A percentile compares a stretch with the other conserved stretches of the same genome.
These are phyloP conservation scores for Protophormia terraenovae DNA, from an alignment of 2,888 invertebrate species.

Conservation along the genomic window DNA sequence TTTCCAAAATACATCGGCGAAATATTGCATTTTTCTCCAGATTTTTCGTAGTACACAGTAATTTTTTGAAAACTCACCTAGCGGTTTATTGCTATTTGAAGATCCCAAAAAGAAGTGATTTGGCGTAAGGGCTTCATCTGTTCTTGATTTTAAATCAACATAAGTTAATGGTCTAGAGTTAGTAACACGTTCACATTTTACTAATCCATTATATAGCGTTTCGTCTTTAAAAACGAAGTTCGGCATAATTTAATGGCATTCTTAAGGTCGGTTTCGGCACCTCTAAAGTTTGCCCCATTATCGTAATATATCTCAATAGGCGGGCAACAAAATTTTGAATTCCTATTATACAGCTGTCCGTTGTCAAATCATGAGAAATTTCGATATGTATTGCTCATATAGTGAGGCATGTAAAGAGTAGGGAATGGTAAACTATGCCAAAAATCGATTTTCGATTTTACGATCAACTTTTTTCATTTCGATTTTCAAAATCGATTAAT, in stretches of 20 bases:
- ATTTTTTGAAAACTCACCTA: neutral
- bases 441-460: too few species aligned
- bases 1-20: too few species aligned
- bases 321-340: neutral
- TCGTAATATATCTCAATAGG: too few species aligned
- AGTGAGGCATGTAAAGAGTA: too few species aligned
- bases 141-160: neutral
- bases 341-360: neutral
- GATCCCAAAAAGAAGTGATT: slow-evolving; percentile 9
- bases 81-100: neutral
- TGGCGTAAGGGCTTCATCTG: slow-evolving; percentile 1
- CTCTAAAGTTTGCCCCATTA: neutral
- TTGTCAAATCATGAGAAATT: neutral
- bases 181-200: neutral
- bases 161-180: neutral
- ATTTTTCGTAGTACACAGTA: neutral
- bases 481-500: too few species aligned
- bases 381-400: slow-evolving; percentile 4
- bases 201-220: neutral
- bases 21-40: slow-evolving; percentile 7
- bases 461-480: too few species aligned
- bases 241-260: neutral
- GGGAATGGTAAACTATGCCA: too few species aligned
- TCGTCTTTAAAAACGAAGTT: neutral
- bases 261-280: neutral